Percentiles rank a stretch among this genome's conserved stretches.
These are phyloP conservation scores for Campoletis sonorensis DNA, from an alignment of 1,140 invertebrate genomes.

Conservation along the genomic window DNA sequence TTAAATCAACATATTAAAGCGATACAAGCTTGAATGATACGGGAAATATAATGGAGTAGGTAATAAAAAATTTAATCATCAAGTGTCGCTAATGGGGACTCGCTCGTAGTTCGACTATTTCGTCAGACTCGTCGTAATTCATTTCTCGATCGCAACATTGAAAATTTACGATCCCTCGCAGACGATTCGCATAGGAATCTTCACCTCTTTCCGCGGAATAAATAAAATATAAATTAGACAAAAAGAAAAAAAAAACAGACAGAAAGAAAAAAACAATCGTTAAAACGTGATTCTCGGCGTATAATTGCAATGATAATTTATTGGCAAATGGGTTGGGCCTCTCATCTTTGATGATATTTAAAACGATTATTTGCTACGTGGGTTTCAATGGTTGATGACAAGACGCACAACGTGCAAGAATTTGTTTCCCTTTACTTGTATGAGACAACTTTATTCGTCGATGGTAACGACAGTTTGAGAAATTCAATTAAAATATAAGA, in stretches of 20 bases:
- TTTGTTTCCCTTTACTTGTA: not conserved
- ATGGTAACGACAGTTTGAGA: no score
- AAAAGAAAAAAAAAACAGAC: not conserved
- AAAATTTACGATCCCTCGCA: constrained; percentile 16
- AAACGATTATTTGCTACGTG: not conserved
- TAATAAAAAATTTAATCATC: constrained; percentile 16
- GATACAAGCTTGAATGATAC: not conserved
- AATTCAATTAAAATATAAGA: no score
- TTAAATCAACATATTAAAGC: not conserved
- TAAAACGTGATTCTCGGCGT: constrained; percentile 15
- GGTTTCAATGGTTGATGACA: not conserved
- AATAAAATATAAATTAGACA: not conserved
- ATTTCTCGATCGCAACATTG: constrained; percentile 7
- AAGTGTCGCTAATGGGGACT: constrained; percentile 5
- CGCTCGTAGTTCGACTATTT: constrained; percentile 12
- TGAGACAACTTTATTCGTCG: not conserved
- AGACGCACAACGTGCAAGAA: not conserved
- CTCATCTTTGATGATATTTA: not conserved
- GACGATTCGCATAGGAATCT: not conserved
- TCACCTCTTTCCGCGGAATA: constrained; percentile 13
- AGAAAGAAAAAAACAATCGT: constrained; percentile 1
- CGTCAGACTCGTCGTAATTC: constrained; percentile 25
- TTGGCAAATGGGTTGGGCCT: constrained; percentile 8
- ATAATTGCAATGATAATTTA: constrained; percentile 45
- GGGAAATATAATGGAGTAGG: not conserved